Base-by-base conservation (phyloP, 2,113 vertebrate species). In the Plecotus auritus region DNA sequence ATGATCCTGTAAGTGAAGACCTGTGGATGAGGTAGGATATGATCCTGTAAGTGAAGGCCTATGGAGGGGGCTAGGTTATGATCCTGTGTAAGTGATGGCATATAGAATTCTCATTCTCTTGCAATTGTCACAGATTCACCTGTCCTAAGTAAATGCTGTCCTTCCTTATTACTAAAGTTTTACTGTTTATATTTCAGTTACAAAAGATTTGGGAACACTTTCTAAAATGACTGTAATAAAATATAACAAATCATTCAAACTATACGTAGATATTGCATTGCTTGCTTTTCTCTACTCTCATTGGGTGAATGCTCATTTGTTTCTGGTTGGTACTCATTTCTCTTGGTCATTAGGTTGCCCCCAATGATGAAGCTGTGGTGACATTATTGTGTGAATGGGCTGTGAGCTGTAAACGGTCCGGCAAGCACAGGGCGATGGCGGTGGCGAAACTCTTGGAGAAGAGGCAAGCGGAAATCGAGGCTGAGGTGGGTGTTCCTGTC, bases 381-480 rank as follows among this genome's bases (percentile, higher is more conserved):
- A 98, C 28, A 0, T 94, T 98, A 94, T 85, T 98, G 5, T 98
- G 98, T 5, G 98, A 98, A 7, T 98, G 98, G 98, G 98, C 98
- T 0, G 98, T 98, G 94, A 98, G 98, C 97, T 98, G 98, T 40
- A 98, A 98, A 5, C 92, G 98, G 26, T 97, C 98, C 0, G 98
- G 98, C 13, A 98, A 98, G 88, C 98, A 98, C 96, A 88, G 98
- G 74, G 98, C 98, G 30, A 97, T 98, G 98, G 98, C 98, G 0
- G 98, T 98, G n/a, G 98, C 98, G 17, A 98, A 98, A 3, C 98
- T 98, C 4, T 80, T 99, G 97, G 98, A 98, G 97, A 98, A 98
- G 97, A 98, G 98, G 47, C 98, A 98, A 87, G 98, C 97, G 0
- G 98, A 98, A 85, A 98, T 98, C 1, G 98, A 98, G 88, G 97